Conservation (phyloP, 2,113 vertebrate species). For the Vicugna pacos region DNA sequence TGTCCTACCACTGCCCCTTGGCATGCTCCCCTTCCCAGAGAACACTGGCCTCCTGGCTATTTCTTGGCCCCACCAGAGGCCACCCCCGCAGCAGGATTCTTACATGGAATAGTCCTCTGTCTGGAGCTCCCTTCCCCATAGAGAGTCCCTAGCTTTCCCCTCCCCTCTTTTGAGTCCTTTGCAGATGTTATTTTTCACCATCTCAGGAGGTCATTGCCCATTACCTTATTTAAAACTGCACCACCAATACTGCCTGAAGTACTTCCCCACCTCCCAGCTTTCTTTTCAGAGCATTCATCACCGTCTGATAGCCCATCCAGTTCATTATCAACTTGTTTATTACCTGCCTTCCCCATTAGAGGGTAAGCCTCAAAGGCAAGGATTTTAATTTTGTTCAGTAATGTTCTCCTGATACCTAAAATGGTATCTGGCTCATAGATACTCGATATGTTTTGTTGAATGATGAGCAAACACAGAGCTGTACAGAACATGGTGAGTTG, state of each 20-base stretch:
- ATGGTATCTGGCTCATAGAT: background rate
- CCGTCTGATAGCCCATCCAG: background rate
- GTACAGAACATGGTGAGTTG: background rate
- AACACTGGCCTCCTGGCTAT: background rate
- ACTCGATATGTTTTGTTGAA: background rate
- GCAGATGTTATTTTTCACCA: background rate
- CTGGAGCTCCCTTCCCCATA: background rate
- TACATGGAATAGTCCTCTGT: background rate
- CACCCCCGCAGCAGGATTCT: background rate
- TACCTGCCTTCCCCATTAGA: background rate
- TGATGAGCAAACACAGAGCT: background rate
- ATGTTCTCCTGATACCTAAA: background rate
- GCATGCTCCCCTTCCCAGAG: background rate
- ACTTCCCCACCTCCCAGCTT: background rate
- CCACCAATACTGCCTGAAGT: background rate
- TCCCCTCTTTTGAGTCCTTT: background rate
- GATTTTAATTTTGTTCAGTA: background rate
- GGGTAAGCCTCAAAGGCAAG: background rate
- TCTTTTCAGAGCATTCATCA: background rate
- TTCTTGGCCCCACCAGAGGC: background rate
- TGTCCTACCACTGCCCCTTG: background rate
- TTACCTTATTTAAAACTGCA: background rate
- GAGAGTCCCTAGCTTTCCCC: background rate
- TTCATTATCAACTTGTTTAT: background rate
- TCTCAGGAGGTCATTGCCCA: background rate